Evolutionary conservation across 2,888 invertebrate genomes (phyloP).

Genomic region (Sinhomidia bicolor): DNA sequence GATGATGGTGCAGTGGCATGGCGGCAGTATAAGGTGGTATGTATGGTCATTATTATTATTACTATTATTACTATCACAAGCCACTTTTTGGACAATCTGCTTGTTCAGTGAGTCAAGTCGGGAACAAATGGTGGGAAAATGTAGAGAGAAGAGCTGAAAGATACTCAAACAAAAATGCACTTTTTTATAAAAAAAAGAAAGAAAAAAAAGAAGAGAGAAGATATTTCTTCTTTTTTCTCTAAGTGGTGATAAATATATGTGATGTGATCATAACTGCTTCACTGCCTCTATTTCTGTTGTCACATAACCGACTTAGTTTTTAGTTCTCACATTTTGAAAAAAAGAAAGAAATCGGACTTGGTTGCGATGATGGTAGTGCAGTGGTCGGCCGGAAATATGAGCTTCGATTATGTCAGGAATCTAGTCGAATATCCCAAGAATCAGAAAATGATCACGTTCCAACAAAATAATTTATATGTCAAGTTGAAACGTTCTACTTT

Average conservation of each 20-base stretch:
- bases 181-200: too few species aligned
- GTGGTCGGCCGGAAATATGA: slow-evolving; percentile 33
- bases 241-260: slow-evolving; percentile 43
- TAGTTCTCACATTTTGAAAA: slow-evolving; percentile 3
- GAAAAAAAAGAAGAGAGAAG: neutral
- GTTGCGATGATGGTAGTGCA: neutral
- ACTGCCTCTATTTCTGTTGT: slow-evolving; percentile 14
- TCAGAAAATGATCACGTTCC: slow-evolving; percentile 63
- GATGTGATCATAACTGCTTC: slow-evolving; percentile 36
- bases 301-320: neutral
- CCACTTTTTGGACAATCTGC: slow-evolving; percentile 53
- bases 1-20: neutral
- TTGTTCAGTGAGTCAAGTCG: neutral
- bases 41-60: neutral
- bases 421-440: slow-evolving; percentile 49
- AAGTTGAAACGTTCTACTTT: neutral
- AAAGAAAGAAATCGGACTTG: neutral
- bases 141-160: neutral
- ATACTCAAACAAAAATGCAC: slow-evolving; percentile 6
- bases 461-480: neutral
- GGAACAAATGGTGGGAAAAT: slow-evolving; percentile 38
- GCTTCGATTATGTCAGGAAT: slow-evolving; percentile 36
- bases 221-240: neutral
- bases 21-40: too few species aligned
- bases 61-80: slow-evolving; percentile 5